A percentile compares a stretch with the other conserved stretches of the same genome.
phyloP scores from a whole-genome alignment of 2,888 invertebrate genomes.

The Drosophila colorata region DNA sequence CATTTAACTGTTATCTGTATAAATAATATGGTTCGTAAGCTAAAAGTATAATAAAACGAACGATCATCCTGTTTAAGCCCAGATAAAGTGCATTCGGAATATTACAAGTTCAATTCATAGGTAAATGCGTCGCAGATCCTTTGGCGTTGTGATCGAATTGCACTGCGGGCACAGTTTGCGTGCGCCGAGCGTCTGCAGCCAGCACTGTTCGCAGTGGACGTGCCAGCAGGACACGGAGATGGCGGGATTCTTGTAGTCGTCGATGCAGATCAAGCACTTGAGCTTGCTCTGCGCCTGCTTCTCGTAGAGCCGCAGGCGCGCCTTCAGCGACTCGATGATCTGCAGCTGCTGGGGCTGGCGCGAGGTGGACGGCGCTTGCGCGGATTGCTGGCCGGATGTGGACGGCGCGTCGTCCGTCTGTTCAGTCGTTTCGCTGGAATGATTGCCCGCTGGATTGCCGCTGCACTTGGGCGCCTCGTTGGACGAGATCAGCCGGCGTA shows the following conservation, averaged over 20 bases:
- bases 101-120: conserved; percentile 86
- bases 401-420: conserved; percentile 25
- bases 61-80: not conserved
- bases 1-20: conserved; percentile 42
- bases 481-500: conserved; percentile 81
- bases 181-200: conserved; percentile 90
- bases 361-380: conserved; percentile 35
- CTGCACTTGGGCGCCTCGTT: conserved; percentile 52
- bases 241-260: conserved; percentile 93
- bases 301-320: conserved; percentile 91
- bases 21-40: conserved; percentile 53
- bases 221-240: conserved; percentile 99
- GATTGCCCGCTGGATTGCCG: conserved; percentile 20
- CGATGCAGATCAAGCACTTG: conserved; percentile 96
- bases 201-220: conserved; percentile 95
- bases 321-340: conserved; percentile 90
- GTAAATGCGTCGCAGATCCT: conserved; percentile 94
- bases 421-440: conserved; percentile 51
- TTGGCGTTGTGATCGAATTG: conserved; percentile 95
- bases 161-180: conserved; percentile 98
- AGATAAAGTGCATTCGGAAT: conserved; percentile 6
- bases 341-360: conserved; percentile 64
- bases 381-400: conserved; percentile 40
- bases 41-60: conserved; percentile 29
- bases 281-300: conserved; percentile 88